Base-by-base conservation (phyloP, 2,113 vertebrate genomes). In the Pimephales promelas region DNA sequence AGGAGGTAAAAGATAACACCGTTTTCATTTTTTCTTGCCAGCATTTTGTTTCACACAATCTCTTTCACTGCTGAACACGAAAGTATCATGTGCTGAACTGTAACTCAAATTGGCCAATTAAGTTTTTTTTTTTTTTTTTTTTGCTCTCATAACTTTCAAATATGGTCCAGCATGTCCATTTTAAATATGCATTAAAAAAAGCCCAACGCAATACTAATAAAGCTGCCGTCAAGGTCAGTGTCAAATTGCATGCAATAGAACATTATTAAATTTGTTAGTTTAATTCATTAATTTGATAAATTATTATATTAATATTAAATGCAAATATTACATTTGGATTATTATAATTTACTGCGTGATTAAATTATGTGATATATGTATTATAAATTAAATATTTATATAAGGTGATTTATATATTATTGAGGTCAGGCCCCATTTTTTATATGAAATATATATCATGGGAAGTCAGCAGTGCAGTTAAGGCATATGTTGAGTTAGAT, bases 21-120 rank as follows among this genome's bases (percentile, higher is more conserved):
- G 10, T 40, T 68, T 70, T 40, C 34, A 40, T 70, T 45, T 61
- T 72, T 54, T 57, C n/a, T 81, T 57, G 31, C 52, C 74, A 57
- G 74, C 13, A n/a, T n/a, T n/a, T 43, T 43, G 26, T 40, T 43
- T 78, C 13, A 40, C 22, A 59, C 6, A 18, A 10, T n/a, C 13
- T 72, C 11, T 18, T 26, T 10, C 70, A 26, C 71, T 49, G 43
- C 43, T 18, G 71, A 24, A 47, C 71, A 73, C 18, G 45, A 73
- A 49, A 73, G 43, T 28, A 49, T 73, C n/a, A 28, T 73, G 6
- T 0, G 4, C 64, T 20, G 62, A 18, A 66, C 16, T 16, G 61
- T 64, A 34, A 66, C 34, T 20, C 16, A 34, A 20, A 66, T 68
- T 22, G 18, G 2, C 64, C 2, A 22, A 36, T 70, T 70, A 10